Evolutionary conservation across 2,797 vertebrate species (phyloP), one percentile per base, ranked within the genome.

Genomic region (Clarias fuscus): DNA sequence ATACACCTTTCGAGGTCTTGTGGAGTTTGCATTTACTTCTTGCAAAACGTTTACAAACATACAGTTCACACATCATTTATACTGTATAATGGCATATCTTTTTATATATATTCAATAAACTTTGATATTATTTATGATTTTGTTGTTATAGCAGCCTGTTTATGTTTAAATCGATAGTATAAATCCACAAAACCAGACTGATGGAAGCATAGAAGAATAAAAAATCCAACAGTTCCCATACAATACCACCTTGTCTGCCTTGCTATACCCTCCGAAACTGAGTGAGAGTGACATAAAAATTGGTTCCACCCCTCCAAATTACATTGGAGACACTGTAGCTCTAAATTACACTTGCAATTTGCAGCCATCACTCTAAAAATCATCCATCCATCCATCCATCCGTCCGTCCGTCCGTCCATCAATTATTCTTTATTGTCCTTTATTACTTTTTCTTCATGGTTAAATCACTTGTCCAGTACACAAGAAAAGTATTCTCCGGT

Each of bases 401-500:
- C 53, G n/a, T n/a, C n/a, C n/a, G n/a, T n/a, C n/a, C n/a, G 37
- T 40, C 40, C 33, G 24, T 43, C 20, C 17, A 53, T 76, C 53
- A 48, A 76, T 76, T 17, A 76, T 58, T 77, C 72, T 56, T 76
- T 76, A 10, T 58, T 58, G 30, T 58, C 15, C 75, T 20, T 30
- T 58, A 58, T 76, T 30, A 76, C 24, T 58, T 53, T 53, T 17
- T 76, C n/a, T 76, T 58, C 27, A 27, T 73, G 37, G 37, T 73
- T 48, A 24, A 48, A n/a, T 43, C 33, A 10, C 15, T 58, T 77
- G 27, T 77, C 58, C 27, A 20, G 27, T 58, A 30, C 5, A 58
- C n/a, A 30, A 76, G 73, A 53, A 77, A 7, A 59, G 75, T 59
- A 61, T 61, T 78, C 27, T 78, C 27, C 33, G 56, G 75, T 30